Evolutionary conservation across 1,140 invertebrate genomes (phyloP).

Genomic region (Leptinotarsa defecta): DNA sequence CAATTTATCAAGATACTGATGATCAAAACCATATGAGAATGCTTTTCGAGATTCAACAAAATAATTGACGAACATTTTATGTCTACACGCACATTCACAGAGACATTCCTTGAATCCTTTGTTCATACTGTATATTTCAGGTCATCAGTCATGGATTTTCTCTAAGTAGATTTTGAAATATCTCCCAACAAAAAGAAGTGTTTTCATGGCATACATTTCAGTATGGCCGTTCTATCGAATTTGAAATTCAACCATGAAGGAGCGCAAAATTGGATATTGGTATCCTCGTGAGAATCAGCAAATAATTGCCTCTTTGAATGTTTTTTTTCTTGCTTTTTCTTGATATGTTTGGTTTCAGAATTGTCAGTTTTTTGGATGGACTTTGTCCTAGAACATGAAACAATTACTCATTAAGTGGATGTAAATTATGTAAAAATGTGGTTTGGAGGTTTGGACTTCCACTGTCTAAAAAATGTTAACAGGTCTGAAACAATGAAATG

Average conservation of each 20-base stretch:
- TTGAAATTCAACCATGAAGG: constrained; percentile 66
- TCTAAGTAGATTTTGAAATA: too few species aligned
- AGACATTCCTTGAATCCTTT: too few species aligned
- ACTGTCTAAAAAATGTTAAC: neutral
- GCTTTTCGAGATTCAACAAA: too few species aligned
- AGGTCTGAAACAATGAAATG: neutral
- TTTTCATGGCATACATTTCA: constrained; percentile 56
- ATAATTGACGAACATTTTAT: too few species aligned
- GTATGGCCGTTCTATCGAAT: constrained; percentile 62
- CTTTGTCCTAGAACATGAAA: constrained; percentile 26
- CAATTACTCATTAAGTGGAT: neutral
- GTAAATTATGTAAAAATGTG: neutral
- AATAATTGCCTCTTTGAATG: constrained; percentile 62
- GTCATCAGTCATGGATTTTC: too few species aligned
- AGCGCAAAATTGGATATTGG: constrained; percentile 56
- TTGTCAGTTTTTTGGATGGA: constrained; percentile 46
- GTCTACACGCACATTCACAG: too few species aligned
- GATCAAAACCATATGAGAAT: too few species aligned
- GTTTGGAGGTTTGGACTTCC: too few species aligned
- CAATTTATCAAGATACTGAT: too few species aligned
- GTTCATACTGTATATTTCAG: too few species aligned
- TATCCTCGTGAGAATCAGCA: constrained; percentile 44
- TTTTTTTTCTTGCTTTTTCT: constrained; percentile 50
- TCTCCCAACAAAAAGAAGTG: too few species aligned
- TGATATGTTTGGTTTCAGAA: constrained; percentile 40